Evolutionary conservation across 2,113 vertebrate species (phyloP), one percentile per base, ranked within the genome.

Genomic region (Trichechus manatus): DNA sequence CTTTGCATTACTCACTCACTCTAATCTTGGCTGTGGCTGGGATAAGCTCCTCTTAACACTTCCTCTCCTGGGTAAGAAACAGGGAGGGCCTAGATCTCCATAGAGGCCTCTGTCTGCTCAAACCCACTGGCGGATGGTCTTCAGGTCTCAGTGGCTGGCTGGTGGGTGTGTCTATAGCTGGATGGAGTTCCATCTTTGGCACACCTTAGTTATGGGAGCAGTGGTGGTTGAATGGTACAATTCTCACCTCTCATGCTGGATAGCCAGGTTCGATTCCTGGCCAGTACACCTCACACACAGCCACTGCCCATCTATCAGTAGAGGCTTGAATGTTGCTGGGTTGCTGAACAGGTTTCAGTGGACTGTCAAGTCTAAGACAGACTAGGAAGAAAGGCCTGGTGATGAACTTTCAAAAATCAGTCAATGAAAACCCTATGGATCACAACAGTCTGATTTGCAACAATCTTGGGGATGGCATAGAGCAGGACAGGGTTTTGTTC

Each of bases 1-100:
- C 2, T 4, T 22, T 14, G 31, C 0, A 4, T 50, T 29, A 0
- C n/a, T 74, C 2, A 0, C n/a, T 74, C 2, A 27, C 19, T 50
- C 9, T 47, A 0, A 17, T 79, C 50, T 33, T 13, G 17, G 42
- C 44, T 29, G 11, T 3, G 0, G 3, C 39, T 29, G 20, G 42
- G 36, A 42, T 33, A 36, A 47, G 10, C 11, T n/a, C 33, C 44
- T 17, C 39, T 74, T 66, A 70, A 63, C 25, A 39, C 11, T 27
- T 80, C 33, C 61, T 72, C 39, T n/a, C 0, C 22, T 44, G 70
- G 29, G n/a, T 4, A 53, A 64, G 50, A 23, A 36, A 44, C 11
- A 10, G 27, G 50, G 4, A 56, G 19, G 3, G 33, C 19, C 50
- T 25, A 56, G 63, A 10, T 66, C 31, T 68, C 13, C 6, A 6